phyloP scores from a whole-genome alignment of 2,888 invertebrate species.

The Choreutis nemorana region DNA sequence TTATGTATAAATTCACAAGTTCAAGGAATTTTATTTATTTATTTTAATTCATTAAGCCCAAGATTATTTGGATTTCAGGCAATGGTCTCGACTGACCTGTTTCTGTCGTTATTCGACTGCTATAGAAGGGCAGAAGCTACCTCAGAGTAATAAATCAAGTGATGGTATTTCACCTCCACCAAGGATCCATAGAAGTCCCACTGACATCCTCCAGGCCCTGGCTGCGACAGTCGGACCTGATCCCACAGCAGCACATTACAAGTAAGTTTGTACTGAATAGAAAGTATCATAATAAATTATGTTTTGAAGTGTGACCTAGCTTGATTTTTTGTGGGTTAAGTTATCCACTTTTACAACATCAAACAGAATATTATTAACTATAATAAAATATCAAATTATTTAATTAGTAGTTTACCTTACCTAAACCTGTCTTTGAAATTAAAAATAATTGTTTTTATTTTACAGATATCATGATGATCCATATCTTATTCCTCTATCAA shows the following conservation, averaged over 20 bases:
- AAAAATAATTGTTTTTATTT: constrained; percentile 8
- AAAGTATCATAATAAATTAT: neutral
- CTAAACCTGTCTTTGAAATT: neutral
- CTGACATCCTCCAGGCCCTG: constrained; percentile 83
- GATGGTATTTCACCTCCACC: constrained; percentile 68
- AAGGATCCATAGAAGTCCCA: constrained; percentile 77
- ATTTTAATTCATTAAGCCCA: too few species aligned
- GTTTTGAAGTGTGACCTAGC: neutral
- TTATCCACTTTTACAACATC: neutral
- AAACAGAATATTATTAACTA: neutral
- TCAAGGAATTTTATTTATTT: constrained; percentile 2
- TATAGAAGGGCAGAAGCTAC: constrained; percentile 45
- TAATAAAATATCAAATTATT: neutral
- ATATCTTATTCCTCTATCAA: constrained; percentile 80
- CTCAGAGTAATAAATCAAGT: constrained; percentile 29
- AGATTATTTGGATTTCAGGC: too few species aligned
- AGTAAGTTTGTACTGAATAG: constrained; percentile 37
- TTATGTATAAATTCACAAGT: constrained; percentile 4
- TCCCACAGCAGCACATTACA: constrained; percentile 86
- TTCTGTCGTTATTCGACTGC: constrained; percentile 37
- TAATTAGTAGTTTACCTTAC: neutral
- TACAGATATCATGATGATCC: constrained; percentile 88
- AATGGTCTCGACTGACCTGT: constrained; percentile 37
- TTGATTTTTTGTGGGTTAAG: constrained; percentile 1
- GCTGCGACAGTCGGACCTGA: constrained; percentile 82